phyloP scores from a whole-genome alignment of 2,888 invertebrate genomes.

The Himalopsyche japonica region DNA sequence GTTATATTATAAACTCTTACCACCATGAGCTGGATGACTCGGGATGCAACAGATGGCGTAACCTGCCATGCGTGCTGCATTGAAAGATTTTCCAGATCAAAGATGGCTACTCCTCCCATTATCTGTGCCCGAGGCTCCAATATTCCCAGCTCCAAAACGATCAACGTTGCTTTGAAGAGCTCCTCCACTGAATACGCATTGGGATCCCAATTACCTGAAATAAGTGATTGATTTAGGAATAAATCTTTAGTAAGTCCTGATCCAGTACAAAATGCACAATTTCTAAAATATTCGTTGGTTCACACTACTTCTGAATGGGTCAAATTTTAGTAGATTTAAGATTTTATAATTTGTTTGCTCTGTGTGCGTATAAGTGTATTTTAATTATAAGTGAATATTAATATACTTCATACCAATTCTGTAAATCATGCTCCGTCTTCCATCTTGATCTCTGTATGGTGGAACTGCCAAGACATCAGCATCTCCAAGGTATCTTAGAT shows the following conservation, averaged over 20 bases:
- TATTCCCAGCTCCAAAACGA: conserved; percentile 73
- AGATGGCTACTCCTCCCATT: conserved; percentile 74
- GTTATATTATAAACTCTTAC: conserved; percentile 52
- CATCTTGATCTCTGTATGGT: conserved; percentile 75
- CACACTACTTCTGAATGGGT: too few species aligned
- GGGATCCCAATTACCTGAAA: conserved; percentile 74
- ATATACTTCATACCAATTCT: conserved; percentile 69
- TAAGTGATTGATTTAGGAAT: too few species aligned
- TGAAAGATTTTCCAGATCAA: conserved; percentile 72
- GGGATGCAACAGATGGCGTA: conserved; percentile 70
- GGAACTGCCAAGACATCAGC: conserved; percentile 72
- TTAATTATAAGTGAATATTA: background rate
- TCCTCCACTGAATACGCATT: conserved; percentile 67
- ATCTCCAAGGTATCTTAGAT: conserved; percentile 68
- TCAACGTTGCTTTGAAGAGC: conserved; percentile 71
- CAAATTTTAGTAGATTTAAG: too few species aligned
- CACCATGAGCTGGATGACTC: conserved; percentile 71
- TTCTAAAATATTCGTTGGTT: too few species aligned
- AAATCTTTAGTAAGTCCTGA: too few species aligned
- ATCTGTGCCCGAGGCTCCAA: conserved; percentile 77
- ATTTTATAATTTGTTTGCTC: too few species aligned
- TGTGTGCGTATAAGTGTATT: too few species aligned
- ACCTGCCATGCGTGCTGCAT: conserved; percentile 74
- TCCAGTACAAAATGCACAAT: too few species aligned
- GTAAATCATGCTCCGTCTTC: conserved; percentile 71